These are phyloP conservation scores for Odontamblyopus rebecca DNA, from an alignment of 2,797 vertebrate genomes.

Conservation along the genomic window DNA sequence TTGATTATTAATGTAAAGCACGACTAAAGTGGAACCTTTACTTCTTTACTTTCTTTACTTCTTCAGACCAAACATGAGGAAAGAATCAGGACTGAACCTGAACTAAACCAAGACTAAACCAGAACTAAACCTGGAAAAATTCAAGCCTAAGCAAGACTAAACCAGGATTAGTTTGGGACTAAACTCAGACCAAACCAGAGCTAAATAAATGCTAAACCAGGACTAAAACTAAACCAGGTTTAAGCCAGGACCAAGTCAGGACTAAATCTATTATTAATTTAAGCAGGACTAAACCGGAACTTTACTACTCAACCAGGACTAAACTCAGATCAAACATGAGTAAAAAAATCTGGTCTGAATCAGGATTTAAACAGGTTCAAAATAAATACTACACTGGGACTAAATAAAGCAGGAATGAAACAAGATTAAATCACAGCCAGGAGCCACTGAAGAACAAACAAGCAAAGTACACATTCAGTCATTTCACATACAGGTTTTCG, in stretches of 20 bases:
- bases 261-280: neutral
- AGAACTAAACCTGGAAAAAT: neutral
- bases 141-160: neutral
- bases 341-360: too few relatives aligned
- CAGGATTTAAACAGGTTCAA: too few relatives aligned
- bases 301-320: neutral
- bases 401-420: too few relatives aligned
- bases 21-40: constrained; percentile 4
- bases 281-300: constrained; percentile 6
- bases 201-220: too few relatives aligned
- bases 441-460: constrained; percentile 9
- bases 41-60: too few relatives aligned
- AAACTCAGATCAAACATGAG: neutral
- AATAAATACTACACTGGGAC: neutral
- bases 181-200: too few relatives aligned
- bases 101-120: neutral
- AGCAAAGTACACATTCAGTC: constrained; percentile 9
- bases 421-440: constrained; percentile 21
- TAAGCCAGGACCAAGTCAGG: neutral
- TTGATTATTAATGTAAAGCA: neutral
- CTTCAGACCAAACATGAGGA: neutral
- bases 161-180: too few relatives aligned
- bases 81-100: neutral
- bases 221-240: neutral
- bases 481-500: constrained; percentile 30